Base-by-base conservation (phyloP, 2,888 invertebrate genomes). In the Monochamus alternatus region DNA sequence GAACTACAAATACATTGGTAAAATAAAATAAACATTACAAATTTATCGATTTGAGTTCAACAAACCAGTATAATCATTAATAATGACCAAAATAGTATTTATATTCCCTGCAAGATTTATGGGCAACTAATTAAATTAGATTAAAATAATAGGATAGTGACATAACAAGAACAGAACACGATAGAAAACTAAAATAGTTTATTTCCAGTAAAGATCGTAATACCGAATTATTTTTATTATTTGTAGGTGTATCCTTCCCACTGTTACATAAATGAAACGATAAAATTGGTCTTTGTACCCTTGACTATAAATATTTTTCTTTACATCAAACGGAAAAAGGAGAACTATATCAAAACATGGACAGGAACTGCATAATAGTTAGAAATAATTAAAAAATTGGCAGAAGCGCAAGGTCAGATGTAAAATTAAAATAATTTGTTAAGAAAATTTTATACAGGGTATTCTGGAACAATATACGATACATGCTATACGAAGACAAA, bases 31-130 rank as follows among this genome's bases (percentile, higher is more conserved):
- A 60, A 60, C 30, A 30, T 60, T 10, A 31, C 30, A 60, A 60
- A 60, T 32, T 14, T 32, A n/a, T 38, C 38, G 8, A 60, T 10
- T 31, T 9, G 30, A 60, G 60, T 60, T 60, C 60, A 60, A 60
- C 8, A 60, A 60, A 60, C 60, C 32, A 60, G n/a, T 60, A 60
- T 60, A 60, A 60, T 60, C 14, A 22, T 55, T 55, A 55, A n/a
- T 12, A 55, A 55, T 14, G 5, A 7, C 55, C n/a, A n/a, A 12
- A 60, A 60, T 60, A 9, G 32, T 32, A 30, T 60, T 31, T 60
- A 38, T 60, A 60, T 31, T 12, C 30, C 5, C 30, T 1, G 5
- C 10, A 60, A 3, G 60, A 55, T 22, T n/a, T 7, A n/a, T 12
- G 7, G 55, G n/a, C n/a, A 7, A 9, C 22, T 55, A 55, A 7